Base-by-base conservation (phyloP, 92 coral and sea anemone genomes). In the Phenganax marumi region DNA sequence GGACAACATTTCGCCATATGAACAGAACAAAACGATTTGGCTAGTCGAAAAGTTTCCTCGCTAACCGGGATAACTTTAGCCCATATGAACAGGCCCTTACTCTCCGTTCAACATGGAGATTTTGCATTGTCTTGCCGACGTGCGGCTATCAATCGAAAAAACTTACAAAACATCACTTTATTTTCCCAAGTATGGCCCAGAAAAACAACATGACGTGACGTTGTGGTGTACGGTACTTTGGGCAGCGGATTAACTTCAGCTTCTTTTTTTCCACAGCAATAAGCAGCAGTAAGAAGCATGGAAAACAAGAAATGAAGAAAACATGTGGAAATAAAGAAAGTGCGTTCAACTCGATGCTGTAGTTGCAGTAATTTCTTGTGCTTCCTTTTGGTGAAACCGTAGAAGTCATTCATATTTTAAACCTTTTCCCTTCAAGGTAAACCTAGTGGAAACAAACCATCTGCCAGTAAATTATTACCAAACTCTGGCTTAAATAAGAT, bases 271-370 rank as follows among this genome's bases (percentile, higher is more conserved):
- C 51, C 12, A 13, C 56, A 33, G 17, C 52, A 78, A 61, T 61
- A 7, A 78, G 63, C 48, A 78, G 21, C 73, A 78, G 21, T 58
- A 78, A 78, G 51, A 78, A 78, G 33, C 53, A 78, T 78, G 83
- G 72, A 63, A 78, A 78, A 50, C 83, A 61, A 49, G 83, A 78
- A 46, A 17, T 78, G 17, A 78, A 50, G 73, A 78, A 78, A 78
- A 78, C 24, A 7, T 24, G 14, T 33, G 5, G 43, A 3, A 78
- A 72, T 63, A 78, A 78, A 57, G 83, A 78, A 23, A 72, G 83
- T 78, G 60, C 1, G 66, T 76, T 10, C 56, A 8, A 5, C 8
- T 25, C 12, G 12, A 1, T 25, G 14, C 8, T 68, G 10, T 5
- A 25, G 19, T 68, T 0, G 16, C 19, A 13, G 33, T 68, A 24